These are phyloP conservation scores for Calliphora vicina DNA, from an alignment of 1,140 invertebrate species.

Conservation along the genomic window DNA sequence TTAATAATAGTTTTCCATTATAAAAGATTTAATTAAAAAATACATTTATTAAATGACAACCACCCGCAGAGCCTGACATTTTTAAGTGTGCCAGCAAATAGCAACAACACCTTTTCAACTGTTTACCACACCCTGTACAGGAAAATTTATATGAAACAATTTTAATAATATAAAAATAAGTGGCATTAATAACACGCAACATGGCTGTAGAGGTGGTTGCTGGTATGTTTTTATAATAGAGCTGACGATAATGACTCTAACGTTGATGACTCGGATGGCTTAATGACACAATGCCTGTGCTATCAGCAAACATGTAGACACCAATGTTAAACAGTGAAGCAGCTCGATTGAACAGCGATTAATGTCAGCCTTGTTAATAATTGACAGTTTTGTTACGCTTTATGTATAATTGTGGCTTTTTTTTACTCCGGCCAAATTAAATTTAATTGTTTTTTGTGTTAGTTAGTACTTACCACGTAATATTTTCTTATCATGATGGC, in stretches of 20 bases:
- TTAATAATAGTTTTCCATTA: too few species aligned
- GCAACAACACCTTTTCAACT: too few species aligned
- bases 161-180: not conserved
- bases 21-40: conserved; percentile 31
- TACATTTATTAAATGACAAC: conserved; percentile 19
- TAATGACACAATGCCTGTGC: not conserved
- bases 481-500: conserved; percentile 71
- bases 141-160: not conserved
- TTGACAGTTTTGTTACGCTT: not conserved
- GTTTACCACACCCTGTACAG: not conserved
- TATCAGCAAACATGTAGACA: not conserved
- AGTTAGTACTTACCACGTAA: conserved; percentile 70
- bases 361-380: not conserved
- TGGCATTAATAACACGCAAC: not conserved
- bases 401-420: not conserved
- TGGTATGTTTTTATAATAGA: too few species aligned
- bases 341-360: not conserved
- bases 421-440: not conserved
- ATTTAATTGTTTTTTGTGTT: not conserved
- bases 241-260: too few species aligned
- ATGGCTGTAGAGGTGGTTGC: too few species aligned
- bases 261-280: too few species aligned
- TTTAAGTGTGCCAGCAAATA: too few species aligned
- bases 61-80: not conserved
- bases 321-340: not conserved